Evolutionary conservation across 2,888 invertebrate species (phyloP).

Genomic region (Chironomus riparius): DNA sequence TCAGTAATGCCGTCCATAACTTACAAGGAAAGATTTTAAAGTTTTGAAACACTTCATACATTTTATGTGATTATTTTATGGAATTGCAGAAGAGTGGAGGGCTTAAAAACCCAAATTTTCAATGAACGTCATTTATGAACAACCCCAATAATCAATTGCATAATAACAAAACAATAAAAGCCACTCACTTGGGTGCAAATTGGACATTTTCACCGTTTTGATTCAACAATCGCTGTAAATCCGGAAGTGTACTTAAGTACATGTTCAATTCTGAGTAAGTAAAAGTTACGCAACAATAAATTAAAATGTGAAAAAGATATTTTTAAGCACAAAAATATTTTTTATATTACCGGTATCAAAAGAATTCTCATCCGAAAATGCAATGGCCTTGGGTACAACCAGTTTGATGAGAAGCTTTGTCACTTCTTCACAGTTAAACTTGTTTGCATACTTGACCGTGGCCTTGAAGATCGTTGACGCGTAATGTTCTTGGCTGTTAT

Average conservation of each 20-base stretch:
- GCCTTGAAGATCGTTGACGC: conserved; percentile 27
- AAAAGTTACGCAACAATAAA: too few species aligned
- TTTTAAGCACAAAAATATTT: not conserved
- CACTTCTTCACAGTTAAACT: not conserved
- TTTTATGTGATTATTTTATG: too few species aligned
- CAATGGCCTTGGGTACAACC: conserved; percentile 14
- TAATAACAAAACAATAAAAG: not conserved
- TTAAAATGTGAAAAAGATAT: not conserved
- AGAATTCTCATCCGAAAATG: conserved; percentile 14
- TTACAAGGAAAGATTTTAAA: too few species aligned
- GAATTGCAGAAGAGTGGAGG: too few species aligned
- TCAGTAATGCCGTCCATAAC: too few species aligned
- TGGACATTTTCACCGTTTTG: conserved; percentile 13
- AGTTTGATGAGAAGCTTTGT: conserved; percentile 12
- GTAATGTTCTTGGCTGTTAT: conserved; percentile 21
- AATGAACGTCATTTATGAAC: too few species aligned
- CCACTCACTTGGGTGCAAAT: conserved; percentile 28
- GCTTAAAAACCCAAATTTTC: too few species aligned
- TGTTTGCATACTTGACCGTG: conserved; percentile 22
- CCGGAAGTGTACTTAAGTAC: conserved; percentile 29
- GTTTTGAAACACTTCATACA: too few species aligned
- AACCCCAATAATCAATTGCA: not conserved
- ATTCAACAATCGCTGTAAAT: conserved; percentile 28
- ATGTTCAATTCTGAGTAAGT: conserved; percentile 28
- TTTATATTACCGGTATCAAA: conserved; percentile 9